These are phyloP conservation scores for Hesperia comma DNA, from an alignment of 2,888 invertebrate species.

Conservation along the genomic window DNA sequence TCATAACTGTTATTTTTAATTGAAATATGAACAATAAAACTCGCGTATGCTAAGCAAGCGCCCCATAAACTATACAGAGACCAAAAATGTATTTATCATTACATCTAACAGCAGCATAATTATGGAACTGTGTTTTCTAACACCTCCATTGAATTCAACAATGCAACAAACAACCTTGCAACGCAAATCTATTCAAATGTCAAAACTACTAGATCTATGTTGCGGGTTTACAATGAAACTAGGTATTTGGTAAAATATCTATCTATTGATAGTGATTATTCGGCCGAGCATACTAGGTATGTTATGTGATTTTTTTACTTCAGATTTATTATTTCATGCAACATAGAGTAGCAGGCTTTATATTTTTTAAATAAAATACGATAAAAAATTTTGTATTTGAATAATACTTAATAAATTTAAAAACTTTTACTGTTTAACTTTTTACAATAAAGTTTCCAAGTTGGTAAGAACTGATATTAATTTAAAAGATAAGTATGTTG, in stretches of 20 bases:
- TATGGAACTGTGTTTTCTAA: constrained; percentile 25
- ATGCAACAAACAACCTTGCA: constrained; percentile 36
- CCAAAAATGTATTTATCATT: constrained; percentile 28
- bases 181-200: constrained; percentile 42
- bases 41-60: background rate
- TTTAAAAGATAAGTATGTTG: too few species aligned
- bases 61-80: constrained; percentile 24
- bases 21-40: background rate
- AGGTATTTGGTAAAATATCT: constrained; percentile 2
- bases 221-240: background rate
- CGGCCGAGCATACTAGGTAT: too few species aligned
- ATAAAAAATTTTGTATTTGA: too few species aligned
- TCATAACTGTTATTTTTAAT: background rate
- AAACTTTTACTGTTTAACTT: too few species aligned
- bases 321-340: too few species aligned
- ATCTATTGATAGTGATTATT: background rate
- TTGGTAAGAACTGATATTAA: too few species aligned
- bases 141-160: constrained; percentile 36
- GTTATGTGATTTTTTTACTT: too few species aligned
- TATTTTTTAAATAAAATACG: too few species aligned
- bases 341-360: too few species aligned
- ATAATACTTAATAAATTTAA: too few species aligned
- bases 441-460: too few species aligned
- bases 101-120: constrained; percentile 24
- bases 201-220: constrained; percentile 24